Base-by-base conservation (phyloP, 2,888 invertebrate genomes). In the Matsumyia berberina region DNA sequence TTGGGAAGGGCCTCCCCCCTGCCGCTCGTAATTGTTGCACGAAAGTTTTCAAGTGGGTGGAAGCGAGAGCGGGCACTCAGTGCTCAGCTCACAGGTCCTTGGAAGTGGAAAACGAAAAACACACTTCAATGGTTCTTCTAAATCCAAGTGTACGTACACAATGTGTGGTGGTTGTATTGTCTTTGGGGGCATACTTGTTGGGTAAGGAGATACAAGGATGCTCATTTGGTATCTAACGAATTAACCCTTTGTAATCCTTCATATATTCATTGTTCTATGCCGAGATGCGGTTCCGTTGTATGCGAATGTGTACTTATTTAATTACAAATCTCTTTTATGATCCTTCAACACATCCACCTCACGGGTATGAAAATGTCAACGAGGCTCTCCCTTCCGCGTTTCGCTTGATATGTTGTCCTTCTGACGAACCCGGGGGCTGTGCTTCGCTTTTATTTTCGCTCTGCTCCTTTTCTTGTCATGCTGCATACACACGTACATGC, bases 201-300 rank as follows among this genome's bases (percentile, higher is more conserved):
- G 29, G 33, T 53, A 8, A 42, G 51, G 9, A 15, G 15, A 49
- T 37, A 44, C 35, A 49, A 66, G 70, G 77, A 77, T 83, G 67
- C 67, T 72, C 78, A 55, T 78, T 73, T 78, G 49, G 39, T 19
- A 67, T 57, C 49, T 42, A 57, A 67, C 55, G 67, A 76, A 67
- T 83, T 77, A 77, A 78, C 44, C 66, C 76, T 46, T 83, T 83
- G 55, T 67, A 69, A 73, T 83, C 58, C 51, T 6, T 17, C 33
- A 44, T 55, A 37, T 58, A 42, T 37, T 19, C 31, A 49, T 66
- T 72, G 31, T 74, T 44, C 44, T 49, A 12, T 17, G 8, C 33
- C 29, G 37, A 37, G 17, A 17, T 57, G 46, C 17, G 60, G 66
- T 55, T 37, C 39, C 6, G 0, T 11, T 66, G 39, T 55, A n/a